Conservation (phyloP, 1,140 invertebrate genomes). For the honey bee (Apis mellifera) region DNA sequence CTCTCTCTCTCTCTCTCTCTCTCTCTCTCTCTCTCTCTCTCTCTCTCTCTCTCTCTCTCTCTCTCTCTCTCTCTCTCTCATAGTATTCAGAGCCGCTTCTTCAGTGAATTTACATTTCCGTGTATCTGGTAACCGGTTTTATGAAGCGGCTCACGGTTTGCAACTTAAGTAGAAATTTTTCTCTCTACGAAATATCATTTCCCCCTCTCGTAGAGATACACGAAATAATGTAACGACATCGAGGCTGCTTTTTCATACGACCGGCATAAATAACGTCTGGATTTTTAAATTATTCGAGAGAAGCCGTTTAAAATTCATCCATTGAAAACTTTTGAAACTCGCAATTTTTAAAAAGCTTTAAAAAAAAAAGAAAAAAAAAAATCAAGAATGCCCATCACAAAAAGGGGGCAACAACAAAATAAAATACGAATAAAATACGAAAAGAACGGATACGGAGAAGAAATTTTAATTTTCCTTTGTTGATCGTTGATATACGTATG, state of each 20-base stretch:
- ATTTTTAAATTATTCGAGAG: not conserved
- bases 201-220: not conserved
- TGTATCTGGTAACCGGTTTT: slow-evolving; percentile 51
- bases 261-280: not conserved
- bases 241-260: no score
- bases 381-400: no score
- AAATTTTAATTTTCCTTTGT: slow-evolving; percentile 11
- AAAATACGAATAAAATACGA: no score
- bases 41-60: not conserved
- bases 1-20: not conserved
- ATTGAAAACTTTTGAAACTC: not conserved
- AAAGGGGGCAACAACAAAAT: no score
- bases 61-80: not conserved
- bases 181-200: slow-evolving; percentile 21
- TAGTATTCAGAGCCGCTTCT: slow-evolving; percentile 26
- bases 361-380: no score
- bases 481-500: no score
- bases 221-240: not conserved
- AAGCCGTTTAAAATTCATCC: not conserved
- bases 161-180: slow-evolving; percentile 48
- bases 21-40: not conserved
- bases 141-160: slow-evolving; percentile 43
- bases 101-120: slow-evolving; percentile 51
- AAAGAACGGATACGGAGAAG: no score
- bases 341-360: no score